Evolutionary conservation across 2,888 invertebrate species (phyloP), one percentile per base, ranked within the genome.

Genomic region (Drosophila maculinotata): DNA sequence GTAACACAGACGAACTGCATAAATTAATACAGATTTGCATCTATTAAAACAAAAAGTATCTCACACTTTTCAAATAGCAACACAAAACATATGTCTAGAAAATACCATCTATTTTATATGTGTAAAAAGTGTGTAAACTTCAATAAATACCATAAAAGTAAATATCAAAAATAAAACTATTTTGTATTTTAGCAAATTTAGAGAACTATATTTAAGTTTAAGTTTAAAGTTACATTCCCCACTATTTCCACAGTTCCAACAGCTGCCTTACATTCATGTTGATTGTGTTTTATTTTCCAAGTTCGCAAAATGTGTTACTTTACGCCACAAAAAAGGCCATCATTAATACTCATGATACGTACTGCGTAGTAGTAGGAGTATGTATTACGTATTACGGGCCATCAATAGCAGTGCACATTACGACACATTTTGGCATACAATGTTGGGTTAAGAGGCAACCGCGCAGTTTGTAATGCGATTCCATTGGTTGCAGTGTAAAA

Each of bases 361-460:
- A 45, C 38, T 47, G 65, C 66, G 58, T 38, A 44, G n/a, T 65
- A n/a, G 49, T 51, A 30, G 68, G 36, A 30, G 41, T 69, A 42
- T 36, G 44, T 45, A 52, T 35, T 57, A 57, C 53, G 63, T 59
- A 54, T 59, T 49, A 41, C 35, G 33, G 35, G 47, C 54, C 36
- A 74, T 75, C 64, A 64, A 68, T 57, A 49, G 51, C 68, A 36
- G 35, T 41, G 54, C 30, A 57, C 64, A 76, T 76, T 76, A 76
- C 73, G 58, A 58, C 72, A 68, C 73, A 76, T 60, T 74, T 57
- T 51, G 65, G 58, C 41, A 64, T 65, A 72, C 72, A 72, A 63
- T 72, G 74, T 20, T 20, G 33, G 31, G 20, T 64, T 74, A 53
- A 74, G 56, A 44, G 51, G 14, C 39, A 12, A 14, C 8, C 17